Base-by-base conservation (phyloP, 2,113 vertebrate species). In the Romanogobio albipinnatus region DNA sequence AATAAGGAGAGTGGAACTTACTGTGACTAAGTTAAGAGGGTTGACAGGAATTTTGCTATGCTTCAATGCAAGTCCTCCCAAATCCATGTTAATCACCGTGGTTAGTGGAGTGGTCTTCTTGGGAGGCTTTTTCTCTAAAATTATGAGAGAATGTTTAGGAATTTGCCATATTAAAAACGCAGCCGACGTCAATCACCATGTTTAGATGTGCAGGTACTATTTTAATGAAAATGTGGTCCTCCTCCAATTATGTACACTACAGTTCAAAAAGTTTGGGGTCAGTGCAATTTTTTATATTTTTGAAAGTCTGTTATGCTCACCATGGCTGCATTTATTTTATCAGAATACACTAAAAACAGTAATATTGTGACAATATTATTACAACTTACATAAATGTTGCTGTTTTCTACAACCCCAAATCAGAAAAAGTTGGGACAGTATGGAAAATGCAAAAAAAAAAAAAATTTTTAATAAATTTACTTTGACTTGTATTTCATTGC, bases 1-100 rank as follows among this genome's bases (percentile, higher is more conserved):
- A 43, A 68, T 3, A 56, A 33, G 29, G 11, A 56, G 5, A n/a
- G 13, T 22, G 4, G 76, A 59, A 88, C 89, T 33, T 73, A 94
- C 92, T 6, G 81, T 87, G 66, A 93, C 64, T 75, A 93, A 83
- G 49, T 88, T 93, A 0, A 92, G 14, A 11, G 88, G 89, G 70
- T 92, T 92, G 74, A 91, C 81, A 66, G 89, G 90, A 56, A 95
- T 95, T 89, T 89, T 93, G 51, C 91, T 90, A 83, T 92, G 89
- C 58, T 89, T 92, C 47, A 95, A 62, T 2, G 91, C n/a, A 85
- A 95, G 87, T 45, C 81, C 76, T 45, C 86, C 88, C 36, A 95
- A 93, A 83, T 90, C 89, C n/a, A 95, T 92, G 4, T n/a, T 90
- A 81, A 91, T 91, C 81, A 95, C 76, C 1, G 92, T 88, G 9